Base-by-base conservation (phyloP, 1,140 invertebrate species). In the Sogatella furcifera region DNA sequence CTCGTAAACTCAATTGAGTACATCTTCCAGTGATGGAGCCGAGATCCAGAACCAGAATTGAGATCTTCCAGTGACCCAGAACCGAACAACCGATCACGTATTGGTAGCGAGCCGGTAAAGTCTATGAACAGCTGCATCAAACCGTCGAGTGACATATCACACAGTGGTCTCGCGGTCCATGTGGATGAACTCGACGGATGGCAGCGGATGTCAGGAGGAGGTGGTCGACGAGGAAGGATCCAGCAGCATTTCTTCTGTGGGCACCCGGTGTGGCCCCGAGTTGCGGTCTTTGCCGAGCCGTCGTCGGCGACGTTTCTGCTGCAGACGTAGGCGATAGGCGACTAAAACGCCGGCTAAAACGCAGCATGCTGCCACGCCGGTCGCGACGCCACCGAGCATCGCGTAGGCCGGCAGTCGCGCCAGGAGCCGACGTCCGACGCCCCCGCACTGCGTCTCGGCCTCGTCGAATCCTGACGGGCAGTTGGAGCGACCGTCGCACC, bases 131-230 rank as follows among this genome's bases (percentile, higher is more conserved):
- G n/a, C n/a, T n/a, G n/a, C 2, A 38, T 11, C 5, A 11, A 38
- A 38, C 34, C 11, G 34, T 38, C 11, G 34, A 38, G 9, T 38
- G 11, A 38, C 34, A 38, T 11, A 49, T 62, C 38, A 91, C 78
- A 91, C 89, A 63, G 88, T 90, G 67, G 88, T 90, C 76, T 90
- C 88, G 71, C 88, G 84, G 78, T 92, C 89, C 72, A 90, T 86
- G 76, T 90, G 86, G 69, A 90, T 90, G 71, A 88, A 90, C 72
- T 92, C 89, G 78, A 92, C 88, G 79, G 86, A 88, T 75, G 87
- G 86, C 74, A 85, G 83, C 71, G 84, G 84, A 67, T 89, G 87
- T 84, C 89, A 90, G 83, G 88, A 90, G 70, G 76, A 74, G 13
- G 73, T 72, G 4, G 70, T 65, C 1, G 68, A 69, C 55, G 68